phyloP scores from a whole-genome alignment of 35 echinoderm and acorn worm species.

The Ptychodera flava region DNA sequence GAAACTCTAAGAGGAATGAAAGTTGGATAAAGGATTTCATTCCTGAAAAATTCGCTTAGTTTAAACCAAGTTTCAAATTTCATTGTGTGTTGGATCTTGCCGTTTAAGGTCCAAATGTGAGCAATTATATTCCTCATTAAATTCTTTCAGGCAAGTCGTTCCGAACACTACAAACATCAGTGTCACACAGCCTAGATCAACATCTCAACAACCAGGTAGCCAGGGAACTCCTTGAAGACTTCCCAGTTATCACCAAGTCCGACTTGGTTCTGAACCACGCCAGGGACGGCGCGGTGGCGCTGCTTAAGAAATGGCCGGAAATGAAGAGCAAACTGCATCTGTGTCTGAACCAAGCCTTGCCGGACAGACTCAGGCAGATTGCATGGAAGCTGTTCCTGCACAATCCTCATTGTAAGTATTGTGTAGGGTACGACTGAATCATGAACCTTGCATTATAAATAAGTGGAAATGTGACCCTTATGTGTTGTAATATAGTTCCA shows the following conservation, averaged over 20 bases:
- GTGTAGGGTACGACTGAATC: no score
- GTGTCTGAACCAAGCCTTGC: conserved; percentile 66
- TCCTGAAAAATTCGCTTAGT: no score
- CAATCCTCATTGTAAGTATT: conserved; percentile 60
- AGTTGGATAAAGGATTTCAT: no score
- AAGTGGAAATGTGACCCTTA: no score
- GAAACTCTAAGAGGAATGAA: no score
- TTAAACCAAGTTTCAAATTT: no score
- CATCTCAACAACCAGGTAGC: conserved; percentile 6
- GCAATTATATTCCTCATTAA: no score
- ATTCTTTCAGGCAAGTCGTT: conserved; percentile 11
- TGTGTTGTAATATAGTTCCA: no score
- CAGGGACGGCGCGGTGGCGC: conserved; percentile 34
- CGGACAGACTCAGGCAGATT: conserved; percentile 37
- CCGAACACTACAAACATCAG: neutral
- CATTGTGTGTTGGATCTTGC: no score
- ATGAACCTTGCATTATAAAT: no score
- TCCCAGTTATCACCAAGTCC: conserved; percentile 41
- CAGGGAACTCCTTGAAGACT: conserved; percentile 24
- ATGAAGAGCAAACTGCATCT: conserved; percentile 69
- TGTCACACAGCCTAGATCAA: conserved; percentile 1
- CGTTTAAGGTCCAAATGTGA: no score
- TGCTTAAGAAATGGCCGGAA: conserved; percentile 74
- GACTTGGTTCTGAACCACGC: conserved; percentile 47
- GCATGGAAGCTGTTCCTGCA: conserved; percentile 60